phyloP scores from a whole-genome alignment of 2,113 vertebrate genomes.

The Erpornis zantholeuca region DNA sequence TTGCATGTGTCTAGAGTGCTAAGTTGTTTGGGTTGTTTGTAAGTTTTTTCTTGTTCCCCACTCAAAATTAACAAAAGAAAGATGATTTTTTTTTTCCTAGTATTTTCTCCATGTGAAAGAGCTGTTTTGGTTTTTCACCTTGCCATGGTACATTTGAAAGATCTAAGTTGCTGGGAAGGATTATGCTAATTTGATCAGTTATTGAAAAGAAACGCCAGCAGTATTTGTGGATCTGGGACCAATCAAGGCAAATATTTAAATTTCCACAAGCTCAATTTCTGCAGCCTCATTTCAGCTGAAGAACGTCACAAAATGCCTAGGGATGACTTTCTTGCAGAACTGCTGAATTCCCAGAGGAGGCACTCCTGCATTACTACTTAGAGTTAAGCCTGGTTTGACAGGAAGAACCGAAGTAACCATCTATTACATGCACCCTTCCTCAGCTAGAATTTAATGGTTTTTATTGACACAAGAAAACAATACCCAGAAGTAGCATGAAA shows the following conservation, averaged over 20 bases:
- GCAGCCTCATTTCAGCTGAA: not conserved
- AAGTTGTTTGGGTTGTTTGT: not conserved
- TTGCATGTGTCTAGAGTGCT: not conserved
- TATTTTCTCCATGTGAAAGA: not conserved
- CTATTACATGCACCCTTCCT: conserved; percentile 1
- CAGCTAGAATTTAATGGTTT: conserved; percentile 1
- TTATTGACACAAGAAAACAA: conserved; percentile 20
- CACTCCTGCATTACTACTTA: conserved; percentile 67
- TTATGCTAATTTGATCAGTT: conserved; percentile 24
- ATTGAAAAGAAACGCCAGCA: not conserved
- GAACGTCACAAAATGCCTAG: not conserved
- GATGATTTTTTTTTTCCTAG: not conserved
- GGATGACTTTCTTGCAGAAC: conserved; percentile 65
- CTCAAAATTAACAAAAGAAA: not conserved
- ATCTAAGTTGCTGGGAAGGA: not conserved
- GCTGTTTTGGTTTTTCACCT: not conserved
- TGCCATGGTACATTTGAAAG: not conserved
- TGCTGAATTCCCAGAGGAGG: conserved; percentile 74
- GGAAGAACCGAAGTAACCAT: conserved; percentile 26
- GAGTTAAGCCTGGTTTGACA: conserved; percentile 25
- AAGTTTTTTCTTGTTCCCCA: not conserved
- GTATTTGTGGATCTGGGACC: not conserved
- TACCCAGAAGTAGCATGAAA: not conserved
- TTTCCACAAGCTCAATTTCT: conserved; percentile 8
- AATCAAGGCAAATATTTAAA: conserved; percentile 10